Evolutionary conservation across 2,888 invertebrate species (phyloP), one percentile per base, ranked within the genome.

Genomic region (Spialia ferax): DNA sequence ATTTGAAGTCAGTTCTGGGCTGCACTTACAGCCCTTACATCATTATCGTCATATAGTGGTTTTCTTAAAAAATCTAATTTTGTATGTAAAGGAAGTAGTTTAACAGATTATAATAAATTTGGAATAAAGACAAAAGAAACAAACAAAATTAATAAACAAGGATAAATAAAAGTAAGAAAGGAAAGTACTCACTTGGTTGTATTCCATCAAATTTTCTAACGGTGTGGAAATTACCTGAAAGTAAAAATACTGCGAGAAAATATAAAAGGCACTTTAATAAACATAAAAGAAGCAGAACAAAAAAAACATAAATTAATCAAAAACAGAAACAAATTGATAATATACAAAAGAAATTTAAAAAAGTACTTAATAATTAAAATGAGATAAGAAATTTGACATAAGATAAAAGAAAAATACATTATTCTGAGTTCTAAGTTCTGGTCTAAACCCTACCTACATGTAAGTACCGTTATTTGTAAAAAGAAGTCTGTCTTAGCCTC

Each of bases 181-280:
- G 13, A 4, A 52, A 13, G 11, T 60, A 88, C 86, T 87, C 75
- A 91, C 91, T 81, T 81, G 81, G 78, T 77, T 84, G 83, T 70
- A 80, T 82, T 83, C 84, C 84, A 76, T 84, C 83, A 75, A 81
- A 75, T 82, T 85, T 86, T 77, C 84, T 79, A 69, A 81, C 82
- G 74, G 81, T 79, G 78, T 81, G 81, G 77, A 86, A 88, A 87
- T 89, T 91, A 91, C 91, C 90, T 90, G 91, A 79, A 91, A 90
- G 76, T 70, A 83, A 83, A 84, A 78, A 71, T 71, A 80, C 77
- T 75, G 75, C 73, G 71, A 72, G 67, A 72, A 74, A 74, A 73
- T 76, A 69, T 64, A 66, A 54, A 60, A 48, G 35, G 48, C 18
- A 48, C n/a, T 50, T 26, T 5, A 0, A 29, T 18, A 45, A 50